Conservation (phyloP, 2,113 vertebrate genomes). For the Corvus cornix region DNA sequence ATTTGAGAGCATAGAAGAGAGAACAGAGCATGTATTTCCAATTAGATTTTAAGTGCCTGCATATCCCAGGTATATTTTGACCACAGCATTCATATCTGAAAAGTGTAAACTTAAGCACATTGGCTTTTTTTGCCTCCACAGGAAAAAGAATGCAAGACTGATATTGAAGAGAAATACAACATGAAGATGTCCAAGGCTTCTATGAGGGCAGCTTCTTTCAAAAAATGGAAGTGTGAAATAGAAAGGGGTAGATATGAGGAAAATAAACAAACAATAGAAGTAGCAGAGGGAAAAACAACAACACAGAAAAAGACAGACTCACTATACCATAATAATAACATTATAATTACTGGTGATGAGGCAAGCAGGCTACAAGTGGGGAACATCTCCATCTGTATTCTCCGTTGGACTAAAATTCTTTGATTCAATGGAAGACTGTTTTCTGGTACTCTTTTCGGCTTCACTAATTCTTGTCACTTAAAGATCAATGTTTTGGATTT, state of each 20-base stretch:
- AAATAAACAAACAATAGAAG: not conserved
- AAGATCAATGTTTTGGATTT: conserved; percentile 45
- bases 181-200: not conserved
- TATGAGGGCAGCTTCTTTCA: conserved; percentile 16
- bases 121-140: conserved; percentile 48
- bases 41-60: conserved; percentile 8
- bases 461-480: conserved; percentile 58
- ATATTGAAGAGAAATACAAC: conserved; percentile 18
- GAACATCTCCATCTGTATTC: conserved; percentile 49
- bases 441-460: conserved; percentile 49
- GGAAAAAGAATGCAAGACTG: not conserved
- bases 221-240: conserved; percentile 7
- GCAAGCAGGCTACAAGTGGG: conserved; percentile 56
- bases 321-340: conserved; percentile 52
- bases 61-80: conserved; percentile 41
- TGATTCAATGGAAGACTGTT: conserved; percentile 40
- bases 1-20: not conserved
- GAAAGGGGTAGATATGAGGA: not conserved
- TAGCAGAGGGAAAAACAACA: not conserved
- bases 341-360: conserved; percentile 58
- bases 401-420: conserved; percentile 46
- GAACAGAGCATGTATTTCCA: conserved; percentile 30
- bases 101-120: conserved; percentile 14
- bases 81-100: conserved; percentile 48
- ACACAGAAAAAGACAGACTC: conserved; percentile 35